A percentile compares a stretch with the other conserved stretches of the same genome.
Conservation (phyloP, 2,113 vertebrate genomes). For the Mesocricetus auratus region DNA sequence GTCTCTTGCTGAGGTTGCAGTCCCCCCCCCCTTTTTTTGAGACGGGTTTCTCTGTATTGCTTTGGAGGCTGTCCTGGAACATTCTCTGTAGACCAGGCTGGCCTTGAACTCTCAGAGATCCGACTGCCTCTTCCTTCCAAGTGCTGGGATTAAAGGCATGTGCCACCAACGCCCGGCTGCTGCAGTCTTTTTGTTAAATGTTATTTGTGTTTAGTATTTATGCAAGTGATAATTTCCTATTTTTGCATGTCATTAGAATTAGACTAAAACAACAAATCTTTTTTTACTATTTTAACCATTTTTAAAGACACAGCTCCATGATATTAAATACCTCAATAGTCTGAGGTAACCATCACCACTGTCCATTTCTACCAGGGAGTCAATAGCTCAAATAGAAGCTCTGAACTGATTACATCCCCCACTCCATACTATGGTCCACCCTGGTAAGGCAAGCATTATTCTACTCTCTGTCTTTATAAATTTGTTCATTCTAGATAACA, state of each 20-base stretch:
- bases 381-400: neutral
- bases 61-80: no score
- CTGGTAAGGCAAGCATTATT: neutral
- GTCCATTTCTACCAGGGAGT: neutral
- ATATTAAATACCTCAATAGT: neutral
- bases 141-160: no score
- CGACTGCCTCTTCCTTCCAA: no score
- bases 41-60: no score
- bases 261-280: neutral
- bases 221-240: neutral
- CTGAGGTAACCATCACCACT: neutral
- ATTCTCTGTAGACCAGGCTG: no score
- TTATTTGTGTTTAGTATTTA: neutral
- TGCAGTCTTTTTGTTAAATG: neutral
- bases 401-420: neutral
- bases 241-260: neutral
- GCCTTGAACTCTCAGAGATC: no score
- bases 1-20: neutral
- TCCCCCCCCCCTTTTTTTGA: no score
- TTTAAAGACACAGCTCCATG: neutral
- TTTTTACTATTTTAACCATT: neutral
- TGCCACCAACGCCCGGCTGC: no score
- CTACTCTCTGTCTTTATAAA: neutral
- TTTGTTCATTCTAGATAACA: neutral
- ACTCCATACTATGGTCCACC: no score